Evolutionary conservation across 2,888 invertebrate species (phyloP), one percentile per base, ranked within the genome.

Genomic region (Hoplodrina ambigua): DNA sequence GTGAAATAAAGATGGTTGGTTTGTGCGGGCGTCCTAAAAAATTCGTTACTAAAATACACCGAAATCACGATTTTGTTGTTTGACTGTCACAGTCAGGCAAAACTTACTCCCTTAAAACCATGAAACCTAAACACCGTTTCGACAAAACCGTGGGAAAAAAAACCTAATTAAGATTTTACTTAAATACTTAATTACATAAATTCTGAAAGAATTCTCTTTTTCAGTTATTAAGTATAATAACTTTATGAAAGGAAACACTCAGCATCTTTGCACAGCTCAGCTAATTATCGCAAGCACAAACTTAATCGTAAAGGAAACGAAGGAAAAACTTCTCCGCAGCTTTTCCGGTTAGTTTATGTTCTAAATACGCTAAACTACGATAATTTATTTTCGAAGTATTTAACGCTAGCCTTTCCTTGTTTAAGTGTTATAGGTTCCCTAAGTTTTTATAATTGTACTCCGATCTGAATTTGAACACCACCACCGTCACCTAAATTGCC

Each of bases 351-450:
- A 54, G 30, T 75, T 75, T 54, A 66, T 30, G 58, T 60, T 63
- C 62, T 75, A 80, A 75, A 53, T 13, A 46, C 59, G 53, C 33
- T 17, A 60, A 75, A 78, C 76, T 75, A 66, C 57, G 50, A 54
- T 69, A 41, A 66, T 80, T 80, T 69, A 66, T 75, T 75, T 78
- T 63, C 49, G 15, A 63, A 75, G 55, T 62, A 65, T 58, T 20
- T 20, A 79, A n/a, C n/a, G n/a, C n/a, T n/a, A n/a, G n/a, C n/a
- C n/a, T n/a, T n/a, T n/a, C n/a, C n/a, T n/a, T n/a, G n/a, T n/a
- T n/a, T n/a, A n/a, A n/a, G n/a, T n/a, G n/a, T n/a, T n/a, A n/a
- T n/a, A n/a, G n/a, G n/a, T n/a, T n/a, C n/a, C n/a, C n/a, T n/a
- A n/a, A n/a, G n/a, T n/a, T n/a, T n/a, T n/a, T n/a, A n/a, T n/a